phyloP scores from a whole-genome alignment of 2,113 vertebrate genomes.

The Dicrurus megarhynchus region DNA sequence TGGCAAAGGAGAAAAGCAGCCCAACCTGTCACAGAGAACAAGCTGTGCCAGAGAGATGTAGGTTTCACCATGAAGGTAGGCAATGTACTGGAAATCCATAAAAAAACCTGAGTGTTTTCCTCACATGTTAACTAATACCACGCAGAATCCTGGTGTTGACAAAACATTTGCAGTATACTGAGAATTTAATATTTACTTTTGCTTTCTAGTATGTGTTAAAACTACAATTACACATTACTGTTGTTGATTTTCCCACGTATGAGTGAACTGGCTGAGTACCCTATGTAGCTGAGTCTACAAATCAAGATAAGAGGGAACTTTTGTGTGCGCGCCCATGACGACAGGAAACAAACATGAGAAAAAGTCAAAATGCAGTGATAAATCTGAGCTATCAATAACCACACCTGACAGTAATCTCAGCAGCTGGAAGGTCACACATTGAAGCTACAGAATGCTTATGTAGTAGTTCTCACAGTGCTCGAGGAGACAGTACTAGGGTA shows the following conservation, averaged over 20 bases:
- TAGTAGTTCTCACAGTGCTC: background rate
- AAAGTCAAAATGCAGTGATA: background rate
- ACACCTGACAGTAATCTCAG: background rate
- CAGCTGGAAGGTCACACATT: accelerated
- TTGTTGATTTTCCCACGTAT: background rate
- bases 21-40: background rate
- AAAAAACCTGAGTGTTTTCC: background rate
- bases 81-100: background rate
- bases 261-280: background rate
- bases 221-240: background rate
- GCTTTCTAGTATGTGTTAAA: background rate
- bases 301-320: background rate
- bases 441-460: background rate
- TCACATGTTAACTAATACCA: background rate
- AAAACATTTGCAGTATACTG: background rate
- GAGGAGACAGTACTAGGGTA: background rate
- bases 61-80: background rate
- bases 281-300: background rate
- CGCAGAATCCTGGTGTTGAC: background rate
- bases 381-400: background rate
- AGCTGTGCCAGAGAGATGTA: background rate
- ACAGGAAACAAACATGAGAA: background rate
- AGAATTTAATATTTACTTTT: background rate
- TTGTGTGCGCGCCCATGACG: background rate
- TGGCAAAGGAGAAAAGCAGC: background rate